phyloP scores from a whole-genome alignment of 2,113 vertebrate genomes.

The Varanus salvator region DNA sequence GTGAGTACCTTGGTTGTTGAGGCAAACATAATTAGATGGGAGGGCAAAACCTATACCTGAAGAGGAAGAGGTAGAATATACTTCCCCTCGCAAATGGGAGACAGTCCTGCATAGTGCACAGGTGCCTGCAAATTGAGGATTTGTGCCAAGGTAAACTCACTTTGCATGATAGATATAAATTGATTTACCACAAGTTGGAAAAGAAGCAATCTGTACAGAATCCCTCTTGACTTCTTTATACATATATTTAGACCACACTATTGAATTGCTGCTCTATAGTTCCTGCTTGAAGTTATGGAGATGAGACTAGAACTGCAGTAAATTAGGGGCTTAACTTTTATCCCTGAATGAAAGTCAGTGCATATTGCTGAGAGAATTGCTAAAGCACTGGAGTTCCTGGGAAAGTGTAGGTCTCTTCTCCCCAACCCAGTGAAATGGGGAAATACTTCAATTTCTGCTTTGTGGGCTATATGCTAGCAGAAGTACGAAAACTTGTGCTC shows the following conservation, averaged over 20 bases:
- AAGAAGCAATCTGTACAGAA: background rate
- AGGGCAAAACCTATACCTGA: background rate
- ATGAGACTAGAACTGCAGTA: background rate
- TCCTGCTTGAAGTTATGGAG: background rate
- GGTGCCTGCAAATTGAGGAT: background rate
- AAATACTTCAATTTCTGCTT: background rate
- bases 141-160: background rate
- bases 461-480: background rate
- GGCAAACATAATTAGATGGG: background rate
- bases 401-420: background rate
- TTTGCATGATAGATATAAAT: background rate
- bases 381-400: background rate
- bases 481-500: background rate
- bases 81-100: background rate
- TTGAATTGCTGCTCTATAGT: background rate
- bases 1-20: conserved; percentile 76
- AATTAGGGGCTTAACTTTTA: background rate
- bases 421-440: background rate
- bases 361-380: background rate
- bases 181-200: background rate
- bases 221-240: background rate
- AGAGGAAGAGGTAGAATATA: background rate
- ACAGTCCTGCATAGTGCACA: background rate
- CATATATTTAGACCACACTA: background rate
- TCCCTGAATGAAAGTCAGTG: background rate